Evolutionary conservation across 2,113 vertebrate genomes (phyloP).

Genomic region (Calonectris borealis): DNA sequence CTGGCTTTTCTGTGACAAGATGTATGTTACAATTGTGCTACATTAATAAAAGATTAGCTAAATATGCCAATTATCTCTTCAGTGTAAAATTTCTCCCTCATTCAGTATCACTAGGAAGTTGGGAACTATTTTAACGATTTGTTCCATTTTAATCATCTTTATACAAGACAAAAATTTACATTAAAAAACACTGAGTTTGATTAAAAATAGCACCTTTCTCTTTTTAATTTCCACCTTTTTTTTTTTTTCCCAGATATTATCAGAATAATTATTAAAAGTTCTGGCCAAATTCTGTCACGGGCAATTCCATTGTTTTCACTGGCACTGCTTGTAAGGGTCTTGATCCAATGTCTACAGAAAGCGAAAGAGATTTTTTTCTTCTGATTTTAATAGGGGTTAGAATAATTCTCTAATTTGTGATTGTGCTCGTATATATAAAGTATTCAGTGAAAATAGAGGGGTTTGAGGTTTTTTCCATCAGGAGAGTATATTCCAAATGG

Average conservation of each 20-base stretch:
- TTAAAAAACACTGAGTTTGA: neutral
- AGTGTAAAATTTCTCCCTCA: constrained; percentile 8
- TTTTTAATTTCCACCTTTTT: neutral
- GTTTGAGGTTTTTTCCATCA: neutral
- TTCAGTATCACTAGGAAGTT: neutral
- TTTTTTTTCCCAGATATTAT: neutral
- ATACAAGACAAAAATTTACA: neutral
- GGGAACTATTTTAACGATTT: constrained; percentile 26
- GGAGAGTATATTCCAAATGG: neutral
- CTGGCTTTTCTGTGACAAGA: constrained; percentile 54
- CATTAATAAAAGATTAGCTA: constrained; percentile 59
- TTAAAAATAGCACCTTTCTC: neutral
- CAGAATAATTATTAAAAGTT: neutral
- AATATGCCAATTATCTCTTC: constrained; percentile 47
- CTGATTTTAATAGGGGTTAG: neutral
- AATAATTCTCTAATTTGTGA: neutral
- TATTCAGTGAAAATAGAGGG: neutral
- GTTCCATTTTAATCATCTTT: constrained; percentile 24
- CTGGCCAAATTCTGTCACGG: neutral
- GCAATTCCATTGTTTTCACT: neutral
- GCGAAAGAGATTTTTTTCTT: neutral
- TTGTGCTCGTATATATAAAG: neutral
- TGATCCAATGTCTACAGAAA: neutral
- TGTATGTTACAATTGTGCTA: constrained; percentile 38
- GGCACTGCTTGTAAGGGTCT: neutral